Evolutionary conservation across 2,888 invertebrate species (phyloP).

Genomic region (Acanthopleura granulata): DNA sequence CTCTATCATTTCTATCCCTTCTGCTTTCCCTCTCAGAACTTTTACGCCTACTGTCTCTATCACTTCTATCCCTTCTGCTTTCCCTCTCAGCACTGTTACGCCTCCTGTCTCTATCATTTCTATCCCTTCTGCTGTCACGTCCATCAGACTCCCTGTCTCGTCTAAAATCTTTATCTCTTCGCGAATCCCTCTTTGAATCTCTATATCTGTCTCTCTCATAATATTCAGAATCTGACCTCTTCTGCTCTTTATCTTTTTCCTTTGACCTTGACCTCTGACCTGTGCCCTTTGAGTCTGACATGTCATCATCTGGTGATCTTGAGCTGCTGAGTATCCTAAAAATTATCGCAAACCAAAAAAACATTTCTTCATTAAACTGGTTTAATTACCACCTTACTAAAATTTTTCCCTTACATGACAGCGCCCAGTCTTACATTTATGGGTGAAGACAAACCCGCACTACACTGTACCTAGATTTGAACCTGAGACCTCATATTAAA

Average conservation of each 20-base stretch:
- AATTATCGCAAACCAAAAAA: slow-evolving; percentile 4
- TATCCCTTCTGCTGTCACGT: not conserved
- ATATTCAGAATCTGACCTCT: not conserved
- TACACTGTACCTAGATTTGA: slow-evolving; percentile 24
- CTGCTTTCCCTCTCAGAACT: not conserved
- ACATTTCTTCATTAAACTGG: no score
- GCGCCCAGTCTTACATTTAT: no score
- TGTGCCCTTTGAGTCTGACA: slow-evolving; percentile 19
- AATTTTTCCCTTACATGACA: no score
- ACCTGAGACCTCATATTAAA: not conserved
- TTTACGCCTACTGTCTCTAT: not conserved
- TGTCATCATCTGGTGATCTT: not conserved
- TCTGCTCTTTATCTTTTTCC: not conserved
- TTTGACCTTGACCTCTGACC: slow-evolving; percentile 21
- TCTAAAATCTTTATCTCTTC: not conserved
- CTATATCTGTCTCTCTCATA: not conserved
- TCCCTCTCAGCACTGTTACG: not conserved
- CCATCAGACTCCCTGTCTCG: not conserved
- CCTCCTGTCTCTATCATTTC: not conserved
- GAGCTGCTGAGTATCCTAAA: no score
- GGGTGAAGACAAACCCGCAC: no score
- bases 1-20: not conserved
- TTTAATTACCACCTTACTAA: no score
- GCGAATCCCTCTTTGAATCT: no score
- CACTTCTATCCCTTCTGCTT: not conserved